These are phyloP conservation scores for Arctia plantaginis DNA, from an alignment of 2,888 invertebrate species.

Conservation along the genomic window DNA sequence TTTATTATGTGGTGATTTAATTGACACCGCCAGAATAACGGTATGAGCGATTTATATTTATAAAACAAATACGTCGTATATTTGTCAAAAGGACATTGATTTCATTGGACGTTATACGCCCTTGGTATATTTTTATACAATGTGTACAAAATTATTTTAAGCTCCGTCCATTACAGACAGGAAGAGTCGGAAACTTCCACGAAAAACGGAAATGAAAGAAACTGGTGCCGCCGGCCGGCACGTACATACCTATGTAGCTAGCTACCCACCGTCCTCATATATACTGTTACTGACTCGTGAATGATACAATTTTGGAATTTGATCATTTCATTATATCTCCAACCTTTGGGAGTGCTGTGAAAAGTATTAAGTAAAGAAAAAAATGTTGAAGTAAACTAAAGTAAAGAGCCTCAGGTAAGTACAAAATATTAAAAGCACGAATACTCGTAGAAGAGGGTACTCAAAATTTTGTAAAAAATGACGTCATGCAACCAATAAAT, in stretches of 20 bases:
- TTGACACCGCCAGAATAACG: constrained; percentile 21
- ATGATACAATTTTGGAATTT: constrained; percentile 49
- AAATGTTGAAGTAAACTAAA: no score
- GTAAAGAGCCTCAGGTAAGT: no score
- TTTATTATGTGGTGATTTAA: constrained; percentile 18
- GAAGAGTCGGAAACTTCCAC: constrained; percentile 70
- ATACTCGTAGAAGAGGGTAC: no score
- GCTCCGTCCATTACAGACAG: constrained; percentile 69
- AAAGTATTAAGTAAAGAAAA: constrained; percentile 22
- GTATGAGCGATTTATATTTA: constrained; percentile 22
- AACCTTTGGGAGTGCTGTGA: constrained; percentile 42
- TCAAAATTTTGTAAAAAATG: no score
- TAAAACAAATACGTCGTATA: constrained; percentile 30
- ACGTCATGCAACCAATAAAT: background rate
- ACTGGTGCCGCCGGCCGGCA: constrained; percentile 63
- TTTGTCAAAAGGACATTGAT: constrained; percentile 30
- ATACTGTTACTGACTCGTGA: constrained; percentile 36
- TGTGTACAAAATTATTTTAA: constrained; percentile 56
- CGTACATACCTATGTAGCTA: constrained; percentile 35
- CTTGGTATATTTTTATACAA: constrained; percentile 46
- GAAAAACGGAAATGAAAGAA: constrained; percentile 73
- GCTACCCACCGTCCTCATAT: constrained; percentile 1
- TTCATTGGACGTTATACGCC: constrained; percentile 38
- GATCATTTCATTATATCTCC: constrained; percentile 43
- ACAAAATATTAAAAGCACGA: no score